A percentile compares a stretch with the other conserved stretches of the same genome.
phyloP scores from a whole-genome alignment of 1,140 invertebrate genomes.

The Dreissena polymorpha region DNA sequence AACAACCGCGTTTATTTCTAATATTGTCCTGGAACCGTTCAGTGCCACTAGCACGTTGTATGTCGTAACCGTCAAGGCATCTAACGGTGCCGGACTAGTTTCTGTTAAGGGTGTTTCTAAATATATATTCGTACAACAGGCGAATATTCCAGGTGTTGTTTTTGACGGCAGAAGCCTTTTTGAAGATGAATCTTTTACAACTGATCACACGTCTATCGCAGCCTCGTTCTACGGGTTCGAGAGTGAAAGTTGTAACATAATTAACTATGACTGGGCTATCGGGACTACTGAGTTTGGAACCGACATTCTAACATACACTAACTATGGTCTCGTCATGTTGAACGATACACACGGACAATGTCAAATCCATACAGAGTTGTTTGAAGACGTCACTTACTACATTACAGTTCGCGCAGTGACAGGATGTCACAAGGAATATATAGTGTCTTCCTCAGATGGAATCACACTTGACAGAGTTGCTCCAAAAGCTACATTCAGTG shows the following conservation, averaged over 20 bases:
- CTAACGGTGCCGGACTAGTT: conserved; percentile 56
- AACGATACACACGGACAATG: too few relatives aligned
- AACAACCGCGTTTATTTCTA: neutral
- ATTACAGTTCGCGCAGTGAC: conserved; percentile 53
- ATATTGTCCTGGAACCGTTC: neutral
- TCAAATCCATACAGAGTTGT: conserved; percentile 46
- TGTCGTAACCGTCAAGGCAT: conserved; percentile 41
- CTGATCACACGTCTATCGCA: conserved; percentile 49
- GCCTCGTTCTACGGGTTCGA: conserved; percentile 55
- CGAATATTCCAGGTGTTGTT: conserved; percentile 57
- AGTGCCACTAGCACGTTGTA: conserved; percentile 20
- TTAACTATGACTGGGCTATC: conserved; percentile 60
- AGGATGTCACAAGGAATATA: too few relatives aligned
- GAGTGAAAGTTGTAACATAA: conserved; percentile 60
- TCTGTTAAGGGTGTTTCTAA: conserved; percentile 42
- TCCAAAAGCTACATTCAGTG: too few relatives aligned
- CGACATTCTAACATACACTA: conserved; percentile 36
- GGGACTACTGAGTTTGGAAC: conserved; percentile 44
- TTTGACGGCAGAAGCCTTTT: conserved; percentile 53
- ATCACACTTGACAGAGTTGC: too few relatives aligned
- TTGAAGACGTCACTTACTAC: conserved; percentile 49
- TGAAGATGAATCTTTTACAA: conserved; percentile 45
- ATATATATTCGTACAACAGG: conserved; percentile 52
- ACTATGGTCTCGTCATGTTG: conserved; percentile 52
- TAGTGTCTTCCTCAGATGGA: too few relatives aligned